phyloP scores from a whole-genome alignment of 2,888 invertebrate species.

The Sipha maydis region DNA sequence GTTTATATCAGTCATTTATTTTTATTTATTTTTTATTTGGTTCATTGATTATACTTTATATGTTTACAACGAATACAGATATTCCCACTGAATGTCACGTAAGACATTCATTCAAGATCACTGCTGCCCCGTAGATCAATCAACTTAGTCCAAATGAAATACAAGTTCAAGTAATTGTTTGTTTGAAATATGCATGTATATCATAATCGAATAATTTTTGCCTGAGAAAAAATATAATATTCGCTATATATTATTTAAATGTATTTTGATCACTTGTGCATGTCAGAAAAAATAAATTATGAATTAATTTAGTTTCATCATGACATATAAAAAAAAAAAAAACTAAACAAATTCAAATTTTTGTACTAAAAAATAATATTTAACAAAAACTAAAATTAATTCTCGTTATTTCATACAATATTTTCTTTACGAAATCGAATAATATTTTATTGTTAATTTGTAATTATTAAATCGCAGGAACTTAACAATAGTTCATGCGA shows the following conservation, averaged over 20 bases:
- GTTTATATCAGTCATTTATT: background rate
- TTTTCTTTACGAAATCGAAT: too few species aligned
- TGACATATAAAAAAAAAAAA: too few species aligned
- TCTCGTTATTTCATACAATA: too few species aligned
- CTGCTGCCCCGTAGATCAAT: background rate
- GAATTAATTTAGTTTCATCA: background rate
- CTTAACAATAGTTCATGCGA: too few species aligned
- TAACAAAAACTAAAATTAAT: too few species aligned
- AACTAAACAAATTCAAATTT: too few species aligned
- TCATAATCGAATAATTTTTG: background rate
- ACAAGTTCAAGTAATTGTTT: constrained; percentile 58
- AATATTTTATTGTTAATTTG: too few species aligned
- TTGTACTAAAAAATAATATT: too few species aligned
- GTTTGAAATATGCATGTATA: constrained; percentile 25
- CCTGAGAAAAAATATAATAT: background rate
- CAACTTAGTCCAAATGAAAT: constrained; percentile 55
- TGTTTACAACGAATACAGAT: constrained; percentile 35
- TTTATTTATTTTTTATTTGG: background rate
- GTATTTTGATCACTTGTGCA: background rate
- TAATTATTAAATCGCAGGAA: too few species aligned
- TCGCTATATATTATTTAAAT: background rate
- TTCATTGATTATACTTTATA: constrained; percentile 16
- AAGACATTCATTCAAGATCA: constrained; percentile 13
- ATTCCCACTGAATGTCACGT: constrained; percentile 24
- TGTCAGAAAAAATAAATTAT: background rate